These are phyloP conservation scores for Napeogenes sylphis DNA, from an alignment of 2,888 invertebrate genomes.

Conservation along the genomic window DNA sequence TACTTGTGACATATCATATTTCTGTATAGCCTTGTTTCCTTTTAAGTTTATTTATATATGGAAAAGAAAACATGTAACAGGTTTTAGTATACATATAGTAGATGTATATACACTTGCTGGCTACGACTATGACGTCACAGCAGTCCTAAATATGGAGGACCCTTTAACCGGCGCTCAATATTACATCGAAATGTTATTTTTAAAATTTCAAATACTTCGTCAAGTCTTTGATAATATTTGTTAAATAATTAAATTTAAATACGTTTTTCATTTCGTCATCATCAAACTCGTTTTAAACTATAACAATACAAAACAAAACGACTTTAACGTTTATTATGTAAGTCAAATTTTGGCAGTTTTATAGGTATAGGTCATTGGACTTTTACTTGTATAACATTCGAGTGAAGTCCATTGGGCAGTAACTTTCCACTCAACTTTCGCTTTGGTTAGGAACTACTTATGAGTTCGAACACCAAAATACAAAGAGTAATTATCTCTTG, in stretches of 20 bases:
- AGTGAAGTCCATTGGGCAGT: conserved; percentile 30
- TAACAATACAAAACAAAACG: too few species aligned
- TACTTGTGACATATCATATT: too few species aligned
- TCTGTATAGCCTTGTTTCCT: too few species aligned
- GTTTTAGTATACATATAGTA: background rate
- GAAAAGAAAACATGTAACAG: background rate
- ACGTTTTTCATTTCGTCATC: too few species aligned
- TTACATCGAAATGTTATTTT: too few species aligned
- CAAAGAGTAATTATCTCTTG: conserved; percentile 8
- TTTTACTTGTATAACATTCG: background rate
- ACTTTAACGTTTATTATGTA: background rate
- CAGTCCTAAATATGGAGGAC: background rate
- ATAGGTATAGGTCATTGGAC: background rate
- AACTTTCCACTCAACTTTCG: conserved; percentile 62
- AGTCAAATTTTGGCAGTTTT: conserved; percentile 2
- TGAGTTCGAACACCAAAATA: conserved; percentile 6
- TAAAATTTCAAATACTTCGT: too few species aligned
- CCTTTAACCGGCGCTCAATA: background rate
- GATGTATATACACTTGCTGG: background rate
- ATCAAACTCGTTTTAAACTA: too few species aligned
- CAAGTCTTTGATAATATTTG: too few species aligned
- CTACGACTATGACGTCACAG: background rate
- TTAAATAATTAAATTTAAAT: too few species aligned
- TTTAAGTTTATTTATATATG: too few species aligned
- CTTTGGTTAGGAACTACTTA: conserved; percentile 40